Percentiles rank a stretch among this genome's conserved stretches.
phyloP scores from a whole-genome alignment of 2,113 vertebrate genomes.

The Crotalus viridis region DNA sequence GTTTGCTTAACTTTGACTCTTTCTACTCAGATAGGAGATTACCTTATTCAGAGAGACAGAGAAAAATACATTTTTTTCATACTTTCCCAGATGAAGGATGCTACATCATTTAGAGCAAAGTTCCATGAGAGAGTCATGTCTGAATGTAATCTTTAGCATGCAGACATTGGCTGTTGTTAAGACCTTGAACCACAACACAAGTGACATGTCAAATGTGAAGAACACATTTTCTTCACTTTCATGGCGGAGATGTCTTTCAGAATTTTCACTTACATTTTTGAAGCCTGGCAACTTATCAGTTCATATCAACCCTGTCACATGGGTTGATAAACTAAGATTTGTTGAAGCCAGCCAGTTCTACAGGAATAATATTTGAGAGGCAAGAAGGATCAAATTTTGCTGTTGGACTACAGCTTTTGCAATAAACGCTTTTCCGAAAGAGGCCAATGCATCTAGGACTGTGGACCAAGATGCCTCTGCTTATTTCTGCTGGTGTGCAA shows the following conservation, averaged over 20 bases:
- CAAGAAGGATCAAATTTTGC: background rate
- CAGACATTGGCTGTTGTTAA: background rate
- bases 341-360: background rate
- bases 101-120: background rate
- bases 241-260: background rate
- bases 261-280: background rate
- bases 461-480: background rate
- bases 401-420: background rate
- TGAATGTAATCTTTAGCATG: background rate
- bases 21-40: background rate
- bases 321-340: background rate
- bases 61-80: background rate
- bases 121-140: background rate
- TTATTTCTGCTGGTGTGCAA: background rate
- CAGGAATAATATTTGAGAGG: background rate
- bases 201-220: background rate
- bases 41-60: background rate
- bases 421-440: background rate
- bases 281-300: background rate
- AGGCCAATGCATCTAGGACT: background rate
- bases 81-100: background rate
- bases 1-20: background rate
- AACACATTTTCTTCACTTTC: background rate
- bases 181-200: background rate
- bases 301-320: background rate